phyloP scores from a whole-genome alignment of 2,113 vertebrate genomes.

The Syngnathus typhle region DNA sequence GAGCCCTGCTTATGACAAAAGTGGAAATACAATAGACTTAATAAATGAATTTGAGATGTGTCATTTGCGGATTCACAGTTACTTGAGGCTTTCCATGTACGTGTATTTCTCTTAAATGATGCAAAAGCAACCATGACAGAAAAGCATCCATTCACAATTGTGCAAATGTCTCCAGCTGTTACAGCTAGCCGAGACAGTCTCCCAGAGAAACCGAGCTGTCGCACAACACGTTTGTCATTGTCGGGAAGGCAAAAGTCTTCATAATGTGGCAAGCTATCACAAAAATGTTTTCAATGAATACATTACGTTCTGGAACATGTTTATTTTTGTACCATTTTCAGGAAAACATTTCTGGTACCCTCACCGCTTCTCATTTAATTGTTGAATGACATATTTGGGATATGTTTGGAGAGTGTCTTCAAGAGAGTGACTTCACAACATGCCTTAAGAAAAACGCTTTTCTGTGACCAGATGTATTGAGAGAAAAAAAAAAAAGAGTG shows the following conservation, averaged over 20 bases:
- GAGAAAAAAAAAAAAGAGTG: not conserved
- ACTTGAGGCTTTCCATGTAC: not conserved
- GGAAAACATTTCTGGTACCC: not conserved
- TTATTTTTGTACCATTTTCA: not conserved
- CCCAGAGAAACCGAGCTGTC: not conserved
- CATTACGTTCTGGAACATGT: not conserved
- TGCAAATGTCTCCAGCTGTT: not conserved
- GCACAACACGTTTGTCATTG: not conserved
- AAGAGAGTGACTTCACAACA: not conserved
- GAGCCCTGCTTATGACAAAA: not conserved
- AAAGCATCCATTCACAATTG: not conserved
- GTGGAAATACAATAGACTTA: not conserved
- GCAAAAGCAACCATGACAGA: not conserved
- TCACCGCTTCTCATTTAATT: not conserved
- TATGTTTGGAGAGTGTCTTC: not conserved
- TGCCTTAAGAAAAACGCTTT: not conserved
- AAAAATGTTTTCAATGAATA: not conserved
- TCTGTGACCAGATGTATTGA: not conserved
- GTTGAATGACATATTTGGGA: not conserved
- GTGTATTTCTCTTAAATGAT: not conserved
- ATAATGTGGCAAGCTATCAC: not conserved
- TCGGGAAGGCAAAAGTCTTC: not conserved
- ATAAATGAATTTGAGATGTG: not conserved
- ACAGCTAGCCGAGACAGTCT: not conserved
- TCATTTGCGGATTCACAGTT: conserved; percentile 5